Base-by-base conservation (phyloP, 2,113 vertebrate genomes). In the Caranx melampygus region DNA sequence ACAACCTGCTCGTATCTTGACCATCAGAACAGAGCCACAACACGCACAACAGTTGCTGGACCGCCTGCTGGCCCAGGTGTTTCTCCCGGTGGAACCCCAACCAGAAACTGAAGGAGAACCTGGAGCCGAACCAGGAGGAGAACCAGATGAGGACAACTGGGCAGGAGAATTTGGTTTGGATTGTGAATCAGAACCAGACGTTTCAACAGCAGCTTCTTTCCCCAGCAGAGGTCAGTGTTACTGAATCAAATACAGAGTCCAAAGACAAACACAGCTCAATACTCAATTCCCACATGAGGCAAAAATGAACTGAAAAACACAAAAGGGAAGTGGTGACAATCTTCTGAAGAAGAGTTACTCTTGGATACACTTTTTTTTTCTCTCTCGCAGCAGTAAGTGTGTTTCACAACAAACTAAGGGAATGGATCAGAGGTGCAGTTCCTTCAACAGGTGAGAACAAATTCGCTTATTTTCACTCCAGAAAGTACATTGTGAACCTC, bases 21-120 rank as follows among this genome's bases (percentile, higher is more conserved):
- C 45, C 33, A 34, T 90, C 69, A 88, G 55, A 70, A 76, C 84
- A 2, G 9, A 73, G 0, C 20, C 52, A 6, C 35, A 81, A 1
- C 10, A 85, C 1, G 59, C 66, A 0, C 5, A 40, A 0, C 20
- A 75, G 31, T n/a, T 90, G 35, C 34, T 90, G 65, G 88, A 86
- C 69, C 75, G 31, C 0, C 55, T 90, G 18, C 60, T 90, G 78
- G 61, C 80, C 61, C 34, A 40, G 34, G 13, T 80, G 15, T 13
- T 84, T 37, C 45, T 84, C 18, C 64, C 55, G 16, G 21, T 1
- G n/a, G 51, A 85, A 14, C 3, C 6, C 0, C 18, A 0, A 33
- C 3, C 20, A 6, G 44, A n/a, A 44, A 1, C 59, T n/a, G 72
- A 2, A 31, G 59, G 6, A 40, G 33, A 40, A 66, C 34, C 21